A percentile compares a stretch with the other conserved stretches of the same genome.
phyloP scores from a whole-genome alignment of 92 coral and sea anemone genomes.

The Epizoanthus ramosus region DNA sequence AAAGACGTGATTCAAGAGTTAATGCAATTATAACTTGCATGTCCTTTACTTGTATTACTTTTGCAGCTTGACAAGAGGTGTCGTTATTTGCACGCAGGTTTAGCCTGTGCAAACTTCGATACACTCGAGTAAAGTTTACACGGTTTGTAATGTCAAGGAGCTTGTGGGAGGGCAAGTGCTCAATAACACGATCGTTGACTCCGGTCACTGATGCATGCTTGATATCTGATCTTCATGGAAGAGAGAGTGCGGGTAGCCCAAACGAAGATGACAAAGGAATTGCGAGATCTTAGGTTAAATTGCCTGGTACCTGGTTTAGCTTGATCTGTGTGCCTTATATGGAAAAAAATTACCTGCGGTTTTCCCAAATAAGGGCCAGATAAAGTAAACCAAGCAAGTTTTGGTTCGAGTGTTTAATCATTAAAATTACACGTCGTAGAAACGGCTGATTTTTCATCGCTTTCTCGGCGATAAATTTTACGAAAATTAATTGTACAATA shows the following conservation, averaged over 20 bases:
- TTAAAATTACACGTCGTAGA: slow-evolving; percentile 81
- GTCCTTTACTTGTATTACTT: background rate
- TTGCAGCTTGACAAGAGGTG: background rate
- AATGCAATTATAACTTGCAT: background rate
- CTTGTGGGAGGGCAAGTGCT: background rate
- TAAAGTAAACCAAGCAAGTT: slow-evolving; percentile 66
- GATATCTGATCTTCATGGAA: slow-evolving; percentile 19
- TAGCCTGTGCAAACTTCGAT: slow-evolving; percentile 9
- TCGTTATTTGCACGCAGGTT: slow-evolving; percentile 3
- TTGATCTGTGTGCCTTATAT: slow-evolving; percentile 75
- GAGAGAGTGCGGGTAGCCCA: slow-evolving; percentile 28
- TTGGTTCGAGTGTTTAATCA: slow-evolving; percentile 74
- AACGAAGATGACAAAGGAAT: slow-evolving; percentile 17
- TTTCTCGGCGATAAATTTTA: slow-evolving; percentile 24
- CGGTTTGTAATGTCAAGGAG: slow-evolving; percentile 5
- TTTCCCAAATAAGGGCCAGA: slow-evolving; percentile 68
- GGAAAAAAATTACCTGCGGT: slow-evolving; percentile 71
- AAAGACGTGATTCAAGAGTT: background rate
- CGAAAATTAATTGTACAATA: slow-evolving; percentile 4
- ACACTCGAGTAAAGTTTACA: slow-evolving; percentile 37
- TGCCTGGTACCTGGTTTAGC: slow-evolving; percentile 47
- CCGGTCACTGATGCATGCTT: slow-evolving; percentile 33
- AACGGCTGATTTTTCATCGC: slow-evolving; percentile 36
- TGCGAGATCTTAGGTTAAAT: slow-evolving; percentile 10
- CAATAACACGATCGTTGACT: background rate